Base-by-base conservation (phyloP, 2,888 invertebrate species). In the Latheticus oryzae region DNA sequence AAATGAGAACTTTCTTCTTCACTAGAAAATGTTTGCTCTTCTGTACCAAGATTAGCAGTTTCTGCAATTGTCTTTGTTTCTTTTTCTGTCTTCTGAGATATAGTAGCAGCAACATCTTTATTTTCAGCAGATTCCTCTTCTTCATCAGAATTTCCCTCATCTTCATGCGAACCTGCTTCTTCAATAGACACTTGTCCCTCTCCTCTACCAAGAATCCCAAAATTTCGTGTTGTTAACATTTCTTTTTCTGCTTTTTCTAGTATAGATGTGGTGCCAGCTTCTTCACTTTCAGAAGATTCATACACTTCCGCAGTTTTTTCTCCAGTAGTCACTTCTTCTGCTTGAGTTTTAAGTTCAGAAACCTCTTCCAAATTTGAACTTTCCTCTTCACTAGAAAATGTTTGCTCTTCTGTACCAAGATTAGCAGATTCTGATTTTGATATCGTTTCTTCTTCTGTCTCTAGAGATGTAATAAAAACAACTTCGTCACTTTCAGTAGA, bases 71-170 rank as follows among this genome's bases (percentile, higher is more conserved):
- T n/a, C n/a, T n/a, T n/a, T n/a, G n/a, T n/a, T n/a, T n/a, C n/a
- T n/a, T n/a, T n/a, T n/a, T n/a, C n/a, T n/a, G n/a, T n/a, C n/a
- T n/a, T n/a, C n/a, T n/a, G n/a, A n/a, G n/a, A n/a, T n/a, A n/a
- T n/a, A n/a, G 16, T 8, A 17, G 1, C 4, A 17, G 2, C 19
- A n/a, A 1, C 1, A 5, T 15, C 17, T 37, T 16, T 5, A 37
- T 7, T 16, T 5, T 37, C 37, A 37, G 37, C 12, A 2, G 16
- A n/a, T n/a, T n/a, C n/a, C n/a, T n/a, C n/a, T n/a, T n/a, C n/a
- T n/a, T n/a, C n/a, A n/a, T n/a, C 23, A 5, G n/a, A n/a, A n/a
- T n/a, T n/a, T n/a, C n/a, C n/a, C n/a, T n/a, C n/a, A n/a, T n/a
- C n/a, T n/a, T n/a, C n/a, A n/a, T n/a, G n/a, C n/a, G n/a, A n/a